A percentile compares a stretch with the other conserved stretches of the same genome.
phyloP scores from a whole-genome alignment of 2,888 invertebrate genomes.

The Unio delphinus region DNA sequence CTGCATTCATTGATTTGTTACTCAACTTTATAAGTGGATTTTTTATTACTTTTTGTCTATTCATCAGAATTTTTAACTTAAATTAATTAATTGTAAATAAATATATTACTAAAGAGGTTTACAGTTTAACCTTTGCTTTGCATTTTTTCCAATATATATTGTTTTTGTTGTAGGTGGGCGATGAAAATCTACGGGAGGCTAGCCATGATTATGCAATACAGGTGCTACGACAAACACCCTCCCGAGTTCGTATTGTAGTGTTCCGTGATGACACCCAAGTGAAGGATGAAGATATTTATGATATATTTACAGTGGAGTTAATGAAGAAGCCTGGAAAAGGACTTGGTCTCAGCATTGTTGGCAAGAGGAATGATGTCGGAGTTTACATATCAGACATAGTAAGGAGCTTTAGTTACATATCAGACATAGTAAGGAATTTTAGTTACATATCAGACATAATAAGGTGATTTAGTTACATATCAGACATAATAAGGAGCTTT shows the following conservation, averaged over 20 bases:
- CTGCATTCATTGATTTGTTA: no score
- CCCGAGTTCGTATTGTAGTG: constrained; percentile 86
- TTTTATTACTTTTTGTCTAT: no score
- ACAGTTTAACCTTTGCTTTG: no score
- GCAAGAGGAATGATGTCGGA: constrained; percentile 80
- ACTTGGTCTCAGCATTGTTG: constrained; percentile 82
- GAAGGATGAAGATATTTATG: constrained; percentile 78
- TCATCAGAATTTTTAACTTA: no score
- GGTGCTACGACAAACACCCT: constrained; percentile 84
- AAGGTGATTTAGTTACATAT: background rate
- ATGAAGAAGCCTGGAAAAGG: constrained; percentile 89
- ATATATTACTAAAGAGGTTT: no score
- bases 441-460: background rate
- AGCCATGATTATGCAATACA: constrained; percentile 83
- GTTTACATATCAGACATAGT: constrained; percentile 95
- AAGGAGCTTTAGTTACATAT: constrained; percentile 80
- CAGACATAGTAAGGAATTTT: constrained; percentile 82
- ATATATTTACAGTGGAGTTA: constrained; percentile 80
- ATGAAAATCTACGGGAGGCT: constrained; percentile 84
- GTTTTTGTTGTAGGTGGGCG: constrained; percentile 77
- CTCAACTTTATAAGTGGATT: no score
- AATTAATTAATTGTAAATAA: no score
- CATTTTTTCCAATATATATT: no score
- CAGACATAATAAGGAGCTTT: no score
- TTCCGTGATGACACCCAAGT: constrained; percentile 76